A percentile compares a stretch with the other conserved stretches of the same genome.
These are phyloP conservation scores for Parapsyche elsis DNA, from an alignment of 1,140 invertebrate genomes.

Conservation along the genomic window DNA sequence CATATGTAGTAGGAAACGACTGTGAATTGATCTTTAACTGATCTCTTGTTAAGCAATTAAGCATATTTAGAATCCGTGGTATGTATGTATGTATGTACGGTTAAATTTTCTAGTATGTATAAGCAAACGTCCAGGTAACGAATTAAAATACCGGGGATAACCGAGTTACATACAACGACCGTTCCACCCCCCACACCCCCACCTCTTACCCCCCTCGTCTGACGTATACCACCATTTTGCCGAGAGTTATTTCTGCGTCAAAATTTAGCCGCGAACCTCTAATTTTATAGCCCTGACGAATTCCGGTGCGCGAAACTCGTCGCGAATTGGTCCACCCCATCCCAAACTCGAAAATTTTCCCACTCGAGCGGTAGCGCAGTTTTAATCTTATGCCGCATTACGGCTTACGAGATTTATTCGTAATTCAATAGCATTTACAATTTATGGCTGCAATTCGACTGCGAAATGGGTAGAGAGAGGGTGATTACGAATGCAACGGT, in stretches of 20 bases:
- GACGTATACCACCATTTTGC: background rate
- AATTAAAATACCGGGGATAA: conserved; percentile 40
- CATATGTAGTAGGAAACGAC: background rate
- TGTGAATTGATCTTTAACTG: background rate
- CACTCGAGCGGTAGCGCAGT: background rate
- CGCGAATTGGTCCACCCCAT: background rate
- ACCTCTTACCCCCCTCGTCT: background rate
- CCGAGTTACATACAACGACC: conserved; percentile 1
- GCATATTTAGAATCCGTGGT: background rate
- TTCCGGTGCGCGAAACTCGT: background rate
- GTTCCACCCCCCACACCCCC: too few relatives aligned
- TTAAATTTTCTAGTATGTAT: background rate
- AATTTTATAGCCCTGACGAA: conserved; percentile 23
- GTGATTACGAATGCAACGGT: conserved; percentile 3
- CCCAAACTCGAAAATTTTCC: background rate
- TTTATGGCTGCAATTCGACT: too few relatives aligned
- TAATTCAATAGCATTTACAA: background rate
- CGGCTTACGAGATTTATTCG: background rate
- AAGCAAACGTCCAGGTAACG: conserved; percentile 19
- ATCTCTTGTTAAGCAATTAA: background rate
- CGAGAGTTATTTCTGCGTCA: conserved; percentile 32
- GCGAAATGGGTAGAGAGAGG: background rate
- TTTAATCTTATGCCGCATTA: background rate
- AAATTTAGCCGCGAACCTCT: conserved; percentile 11
- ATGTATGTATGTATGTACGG: background rate